Evolutionary conservation across 2,113 vertebrate species (phyloP), one percentile per base, ranked within the genome.

Genomic region (Pongo abelii): DNA sequence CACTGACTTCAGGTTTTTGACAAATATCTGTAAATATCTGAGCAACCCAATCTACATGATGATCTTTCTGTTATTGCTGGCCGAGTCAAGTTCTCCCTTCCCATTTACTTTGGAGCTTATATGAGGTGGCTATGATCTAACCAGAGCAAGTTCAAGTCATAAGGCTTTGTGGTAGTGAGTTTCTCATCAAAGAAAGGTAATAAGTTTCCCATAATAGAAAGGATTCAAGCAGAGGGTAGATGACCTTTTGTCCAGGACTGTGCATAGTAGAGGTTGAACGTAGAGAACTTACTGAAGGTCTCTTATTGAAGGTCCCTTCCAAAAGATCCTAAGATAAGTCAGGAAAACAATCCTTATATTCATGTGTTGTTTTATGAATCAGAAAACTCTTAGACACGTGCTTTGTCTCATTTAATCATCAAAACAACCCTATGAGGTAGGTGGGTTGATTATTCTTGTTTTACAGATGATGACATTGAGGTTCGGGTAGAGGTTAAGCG

Each of bases 391-490:
- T 46, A 67, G 69, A 57, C 55, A 59, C 50, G 32, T 6, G 4
- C 70, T 91, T 89, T 72, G 50, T 86, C 12, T 92, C 35, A 79
- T 57, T 93, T 77, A 40, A 81, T 11, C 80, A 79, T 69, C 27
- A 30, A 48, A 90, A 74, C 69, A 32, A 2, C 9, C 23, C 25
- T 77, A 20, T 43, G 12, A 17, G 59, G 25, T 74, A 38, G 40
- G 9, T 43, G 11, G 11, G 38, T 55, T 84, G 83, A 74, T 78
- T 23, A 40, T 12, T 67, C 46, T 79, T 72, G 12, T 55, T 94
- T 95, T 43, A 89, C 11, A 77, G 74, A 52, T 88, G 69, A 89
- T 78, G 78, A 93, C 78, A 74, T 70, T 38, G 46, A 84, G 64
- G n/a, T 48, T 52, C 23, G 50, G 20, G 64, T 2, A 46, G 72